A percentile compares a stretch with the other conserved stretches of the same genome.
Conservation (phyloP, 1,140 invertebrate genomes). For the Pectinophora gossypiella region DNA sequence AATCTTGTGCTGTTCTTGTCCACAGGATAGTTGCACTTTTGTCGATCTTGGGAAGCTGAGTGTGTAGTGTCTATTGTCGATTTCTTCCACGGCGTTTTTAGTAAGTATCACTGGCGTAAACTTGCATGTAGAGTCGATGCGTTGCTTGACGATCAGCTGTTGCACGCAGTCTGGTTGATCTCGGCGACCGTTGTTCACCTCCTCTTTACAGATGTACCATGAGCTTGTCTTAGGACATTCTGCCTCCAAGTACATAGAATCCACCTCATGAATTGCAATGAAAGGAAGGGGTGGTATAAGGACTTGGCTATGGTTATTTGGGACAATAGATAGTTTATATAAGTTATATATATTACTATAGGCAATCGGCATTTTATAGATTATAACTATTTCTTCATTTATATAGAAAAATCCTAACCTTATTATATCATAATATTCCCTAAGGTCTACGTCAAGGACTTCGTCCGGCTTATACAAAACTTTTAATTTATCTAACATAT, state of each 20-base stretch:
- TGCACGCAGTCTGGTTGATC: conserved; percentile 14
- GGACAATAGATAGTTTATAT: conserved; percentile 18
- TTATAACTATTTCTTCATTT: conserved; percentile 23
- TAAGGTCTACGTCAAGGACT: conserved; percentile 25
- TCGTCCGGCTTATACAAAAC: conserved; percentile 18
- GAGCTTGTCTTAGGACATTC: neutral
- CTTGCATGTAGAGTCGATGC: conserved; percentile 6
- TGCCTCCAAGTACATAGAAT: neutral
- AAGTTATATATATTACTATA: conserved; percentile 15
- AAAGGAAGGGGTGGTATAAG: neutral
- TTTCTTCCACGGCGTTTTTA: conserved; percentile 15
- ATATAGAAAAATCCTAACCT: conserved; percentile 29
- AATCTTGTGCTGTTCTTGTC: conserved; percentile 9
- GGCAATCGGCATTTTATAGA: conserved; percentile 29
- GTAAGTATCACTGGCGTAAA: conserved; percentile 4
- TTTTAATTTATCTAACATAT: conserved; percentile 23
- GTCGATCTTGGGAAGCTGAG: conserved; percentile 16
- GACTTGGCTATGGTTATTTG: neutral
- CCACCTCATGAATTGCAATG: neutral
- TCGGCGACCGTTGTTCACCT: neutral
- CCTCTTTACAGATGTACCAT: conserved; percentile 5
- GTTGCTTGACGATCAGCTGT: conserved; percentile 10
- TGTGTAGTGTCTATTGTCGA: conserved; percentile 19
- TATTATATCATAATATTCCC: conserved; percentile 33
- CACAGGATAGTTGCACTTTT: conserved; percentile 13